Percentiles rank a stretch among this genome's conserved stretches.
Conservation (phyloP, 1,140 invertebrate genomes). For the Diachasma alloeum region DNA sequence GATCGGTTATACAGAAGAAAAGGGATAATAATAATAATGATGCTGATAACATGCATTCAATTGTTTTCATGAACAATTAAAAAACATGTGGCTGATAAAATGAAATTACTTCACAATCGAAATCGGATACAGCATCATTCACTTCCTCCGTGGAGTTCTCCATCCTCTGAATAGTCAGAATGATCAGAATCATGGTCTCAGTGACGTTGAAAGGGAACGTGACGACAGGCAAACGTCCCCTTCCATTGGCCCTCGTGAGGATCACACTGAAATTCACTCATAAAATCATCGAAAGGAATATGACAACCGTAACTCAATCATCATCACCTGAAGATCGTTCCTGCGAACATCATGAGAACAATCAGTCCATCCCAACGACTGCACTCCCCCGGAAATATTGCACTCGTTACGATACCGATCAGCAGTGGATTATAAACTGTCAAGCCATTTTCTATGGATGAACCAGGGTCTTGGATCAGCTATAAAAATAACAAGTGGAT, state of each 20-base stretch:
- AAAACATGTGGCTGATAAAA: too few species aligned
- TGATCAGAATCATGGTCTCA: conserved; percentile 47
- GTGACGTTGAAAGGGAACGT: conserved; percentile 56
- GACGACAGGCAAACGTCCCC: conserved; percentile 44
- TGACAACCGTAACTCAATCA: not conserved
- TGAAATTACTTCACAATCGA: not conserved
- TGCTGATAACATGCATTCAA: too few species aligned
- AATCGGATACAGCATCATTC: conserved; percentile 5
- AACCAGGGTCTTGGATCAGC: conserved; percentile 49
- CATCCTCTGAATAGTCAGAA: conserved; percentile 36
- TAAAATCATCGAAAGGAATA: not conserved
- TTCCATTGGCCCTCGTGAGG: conserved; percentile 46
- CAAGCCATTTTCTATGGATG: conserved; percentile 53
- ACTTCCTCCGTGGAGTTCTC: not conserved
- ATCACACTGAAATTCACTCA: conserved; percentile 41
- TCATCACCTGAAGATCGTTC: conserved; percentile 49
- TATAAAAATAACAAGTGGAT: conserved; percentile 32
- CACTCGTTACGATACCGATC: conserved; percentile 57
- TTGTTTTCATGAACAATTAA: too few species aligned
- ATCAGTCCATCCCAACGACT: conserved; percentile 50
- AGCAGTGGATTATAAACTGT: conserved; percentile 62
- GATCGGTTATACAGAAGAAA: too few species aligned
- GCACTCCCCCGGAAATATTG: conserved; percentile 50
- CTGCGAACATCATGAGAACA: conserved; percentile 41
- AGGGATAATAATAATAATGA: too few species aligned